Base-by-base conservation (phyloP, 1,140 invertebrate species). In the Leptopilina clavipes region DNA sequence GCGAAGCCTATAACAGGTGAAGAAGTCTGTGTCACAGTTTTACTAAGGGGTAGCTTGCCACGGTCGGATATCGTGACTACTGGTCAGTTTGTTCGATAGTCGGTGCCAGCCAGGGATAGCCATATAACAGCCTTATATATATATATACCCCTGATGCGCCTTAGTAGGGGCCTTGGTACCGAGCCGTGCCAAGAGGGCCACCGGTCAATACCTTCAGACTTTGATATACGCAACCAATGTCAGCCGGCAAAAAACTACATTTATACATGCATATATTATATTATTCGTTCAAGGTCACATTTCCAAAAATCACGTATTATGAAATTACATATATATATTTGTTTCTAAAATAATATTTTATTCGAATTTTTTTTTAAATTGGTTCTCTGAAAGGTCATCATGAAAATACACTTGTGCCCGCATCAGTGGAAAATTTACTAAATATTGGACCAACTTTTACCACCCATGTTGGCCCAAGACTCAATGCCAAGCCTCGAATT, bases 61-160 rank as follows among this genome's bases (percentile, higher is more conserved):
- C 76, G 59, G 79, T 82, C 59, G 86, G 86, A 87, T 90, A 89
- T 90, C 89, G 89, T 91, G 89, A 91, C 89, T 90, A 88, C 86
- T 91, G 89, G 90, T 91, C 90, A 91, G 90, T 90, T 91, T 91
- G 90, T 91, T 91, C 90, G 86, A 91, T 91, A 91, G 89, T 90
- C 83, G 89, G 89, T 91, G 86, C 89, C 88, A 90, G 89, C 87
- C 86, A 86, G 87, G 81, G 86, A 87, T 89, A 85, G 85, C 85
- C 88, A 87, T 86, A 87, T 83, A 87, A 79, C 81, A 83, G 79
- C 79, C 79, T 81, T 82, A n/a, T n/a, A n/a, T n/a, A n/a, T n/a
- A 82, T 78, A 76, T 79, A 81, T 79, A 83, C 79, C 73, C 25
- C 25, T 5, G 82, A 80, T 72, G 79, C 82, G 83, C 83, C 82